These are phyloP conservation scores for Eolophus roseicapilla DNA, from an alignment of 2,113 vertebrate species.

Conservation along the genomic window DNA sequence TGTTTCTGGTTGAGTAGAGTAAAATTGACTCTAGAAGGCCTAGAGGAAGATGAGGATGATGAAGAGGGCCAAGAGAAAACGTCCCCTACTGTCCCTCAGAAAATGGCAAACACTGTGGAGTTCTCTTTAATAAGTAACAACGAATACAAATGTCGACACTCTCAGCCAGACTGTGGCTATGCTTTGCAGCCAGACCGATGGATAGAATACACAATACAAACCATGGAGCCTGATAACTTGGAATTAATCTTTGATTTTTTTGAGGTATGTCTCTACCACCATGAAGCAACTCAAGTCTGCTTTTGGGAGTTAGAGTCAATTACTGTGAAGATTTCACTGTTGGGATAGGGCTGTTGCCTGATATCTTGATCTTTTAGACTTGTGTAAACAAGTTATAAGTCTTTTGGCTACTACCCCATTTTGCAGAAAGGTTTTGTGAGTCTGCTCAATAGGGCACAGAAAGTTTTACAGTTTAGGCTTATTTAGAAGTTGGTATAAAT, in stretches of 20 bases:
- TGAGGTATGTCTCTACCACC: slow-evolving; percentile 78
- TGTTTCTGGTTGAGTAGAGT: slow-evolving; percentile 67
- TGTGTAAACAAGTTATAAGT: not conserved
- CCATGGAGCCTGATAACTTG: slow-evolving; percentile 96
- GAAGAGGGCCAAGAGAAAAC: slow-evolving; percentile 74
- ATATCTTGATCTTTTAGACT: not conserved
- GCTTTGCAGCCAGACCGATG: slow-evolving; percentile 85
- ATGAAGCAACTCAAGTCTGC: not conserved
- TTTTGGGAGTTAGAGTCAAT: not conserved
- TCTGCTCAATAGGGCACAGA: not conserved
- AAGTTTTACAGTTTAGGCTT: not conserved
- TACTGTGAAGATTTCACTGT: not conserved
- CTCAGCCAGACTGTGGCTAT: slow-evolving; percentile 94
- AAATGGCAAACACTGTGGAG: slow-evolving; percentile 87
- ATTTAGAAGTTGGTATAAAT: not conserved
- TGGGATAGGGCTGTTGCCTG: not conserved
- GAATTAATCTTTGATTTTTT: slow-evolving; percentile 97
- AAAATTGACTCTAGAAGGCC: slow-evolving; percentile 91
- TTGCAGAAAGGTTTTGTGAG: not conserved
- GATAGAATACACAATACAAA: slow-evolving; percentile 95
- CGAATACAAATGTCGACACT: slow-evolving; percentile 87
- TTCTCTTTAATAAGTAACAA: slow-evolving; percentile 87
- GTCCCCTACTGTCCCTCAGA: slow-evolving; percentile 76
- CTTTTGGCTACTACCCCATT: not conserved
- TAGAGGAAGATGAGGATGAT: slow-evolving; percentile 85